Percentiles rank a stretch among this genome's conserved stretches.
Evolutionary conservation across 2,797 vertebrate species (phyloP).

Genomic region (Potorous gilbertii): DNA sequence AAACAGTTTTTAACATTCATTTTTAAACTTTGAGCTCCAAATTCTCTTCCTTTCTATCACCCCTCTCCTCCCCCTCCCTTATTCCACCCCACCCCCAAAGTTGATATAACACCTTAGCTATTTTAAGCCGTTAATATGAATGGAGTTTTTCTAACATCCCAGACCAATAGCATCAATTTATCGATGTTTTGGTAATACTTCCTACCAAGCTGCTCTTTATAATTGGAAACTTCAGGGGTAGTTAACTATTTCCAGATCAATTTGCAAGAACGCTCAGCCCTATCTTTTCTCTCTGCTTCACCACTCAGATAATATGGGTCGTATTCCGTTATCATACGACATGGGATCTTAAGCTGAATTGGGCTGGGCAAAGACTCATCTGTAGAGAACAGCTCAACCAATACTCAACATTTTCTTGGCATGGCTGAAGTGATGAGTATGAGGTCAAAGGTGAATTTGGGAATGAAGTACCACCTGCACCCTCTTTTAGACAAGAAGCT

Average conservation of each 20-base stretch:
- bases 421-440: not conserved
- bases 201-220: fast-evolving
- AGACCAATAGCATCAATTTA: not conserved
- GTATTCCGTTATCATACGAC: not conserved
- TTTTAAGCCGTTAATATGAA: not conserved
- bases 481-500: not conserved
- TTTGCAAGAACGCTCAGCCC: not conserved
- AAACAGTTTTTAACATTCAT: too few relatives aligned
- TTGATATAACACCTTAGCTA: not conserved
- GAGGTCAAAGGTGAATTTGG: not conserved
- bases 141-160: not conserved
- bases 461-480: not conserved
- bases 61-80: too few relatives aligned
- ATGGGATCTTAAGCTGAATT: not conserved
- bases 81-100: too few relatives aligned
- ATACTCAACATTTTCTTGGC: not conserved
- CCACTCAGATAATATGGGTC: not conserved
- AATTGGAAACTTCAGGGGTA: not conserved
- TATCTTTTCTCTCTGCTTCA: not conserved
- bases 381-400: not conserved
- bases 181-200: not conserved
- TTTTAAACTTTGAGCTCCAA: too few relatives aligned
- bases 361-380: not conserved
- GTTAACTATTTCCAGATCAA: not conserved
- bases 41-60: too few relatives aligned